Percentiles rank a stretch among this genome's conserved stretches.
phyloP scores from a whole-genome alignment of 2,113 vertebrate genomes.

The Brienomyrus longianalis region DNA sequence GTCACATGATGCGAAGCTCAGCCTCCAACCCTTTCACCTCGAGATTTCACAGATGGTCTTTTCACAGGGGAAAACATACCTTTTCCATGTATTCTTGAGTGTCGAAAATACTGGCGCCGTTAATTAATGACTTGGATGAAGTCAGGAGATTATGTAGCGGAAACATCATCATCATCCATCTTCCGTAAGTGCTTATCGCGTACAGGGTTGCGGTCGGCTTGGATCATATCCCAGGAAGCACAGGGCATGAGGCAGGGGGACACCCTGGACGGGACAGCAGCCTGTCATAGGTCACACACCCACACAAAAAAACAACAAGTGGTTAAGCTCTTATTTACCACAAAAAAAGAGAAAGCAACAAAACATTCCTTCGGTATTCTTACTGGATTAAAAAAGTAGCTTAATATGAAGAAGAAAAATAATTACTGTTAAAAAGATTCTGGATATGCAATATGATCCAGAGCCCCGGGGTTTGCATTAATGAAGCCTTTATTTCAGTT shows the following conservation, averaged over 20 bases:
- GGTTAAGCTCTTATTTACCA: not conserved
- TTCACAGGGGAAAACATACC: not conserved
- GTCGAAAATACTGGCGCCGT: not conserved
- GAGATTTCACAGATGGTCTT: not conserved
- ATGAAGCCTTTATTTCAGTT: not conserved
- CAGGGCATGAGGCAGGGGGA: not conserved
- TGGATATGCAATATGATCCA: slow-evolving; percentile 4
- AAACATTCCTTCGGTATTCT: not conserved
- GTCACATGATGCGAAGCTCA: not conserved
- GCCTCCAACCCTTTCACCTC: not conserved
- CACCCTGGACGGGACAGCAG: not conserved
- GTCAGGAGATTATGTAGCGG: not conserved
- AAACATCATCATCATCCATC: slow-evolving; percentile 1
- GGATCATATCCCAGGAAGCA: not conserved
- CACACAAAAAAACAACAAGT: not conserved
- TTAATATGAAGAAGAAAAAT: not conserved
- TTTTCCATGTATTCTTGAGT: not conserved
- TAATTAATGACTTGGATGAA: not conserved
- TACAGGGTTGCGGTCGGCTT: not conserved
- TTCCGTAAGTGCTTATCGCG: not conserved
- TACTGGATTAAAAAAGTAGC: not conserved
- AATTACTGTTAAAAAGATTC: not conserved
- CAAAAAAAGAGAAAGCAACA: not conserved
- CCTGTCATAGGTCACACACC: not conserved
- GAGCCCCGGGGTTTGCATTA: not conserved